Percentiles rank a stretch among this genome's conserved stretches.
Conservation (phyloP, 2,113 vertebrate genomes). For the Thalassoma bifasciatum region DNA sequence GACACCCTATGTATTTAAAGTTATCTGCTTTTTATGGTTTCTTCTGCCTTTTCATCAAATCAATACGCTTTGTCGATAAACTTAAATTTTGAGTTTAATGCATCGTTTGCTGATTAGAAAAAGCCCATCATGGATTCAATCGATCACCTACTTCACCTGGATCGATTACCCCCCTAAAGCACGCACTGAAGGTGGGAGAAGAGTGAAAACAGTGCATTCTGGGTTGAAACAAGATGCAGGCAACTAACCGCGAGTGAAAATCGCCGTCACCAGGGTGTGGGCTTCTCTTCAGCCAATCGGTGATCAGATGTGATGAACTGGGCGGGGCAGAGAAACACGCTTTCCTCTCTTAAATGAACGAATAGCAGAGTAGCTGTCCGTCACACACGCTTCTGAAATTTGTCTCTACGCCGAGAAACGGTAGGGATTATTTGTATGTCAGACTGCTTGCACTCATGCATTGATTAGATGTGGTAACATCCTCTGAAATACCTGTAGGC, state of each 20-base stretch:
- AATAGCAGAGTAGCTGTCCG: background rate
- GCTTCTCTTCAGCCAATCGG: slow-evolving; percentile 83
- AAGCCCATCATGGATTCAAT: slow-evolving; percentile 9
- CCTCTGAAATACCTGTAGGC: background rate
- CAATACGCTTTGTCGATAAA: no score
- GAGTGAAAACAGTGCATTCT: slow-evolving; percentile 87
- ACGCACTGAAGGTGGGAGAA: no score
- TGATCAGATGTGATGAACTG: slow-evolving; percentile 69
- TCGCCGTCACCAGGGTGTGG: slow-evolving; percentile 77
- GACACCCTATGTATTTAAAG: no score
- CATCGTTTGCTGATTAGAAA: background rate
- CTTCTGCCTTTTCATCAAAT: no score
- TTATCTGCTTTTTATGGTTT: no score
- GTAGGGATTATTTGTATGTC: slow-evolving; percentile 20
- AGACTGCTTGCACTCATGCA: no score
- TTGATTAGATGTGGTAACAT: accelerated
- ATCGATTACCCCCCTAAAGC: slow-evolving; percentile 7
- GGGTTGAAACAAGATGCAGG: slow-evolving; percentile 94
- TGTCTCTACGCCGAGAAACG: slow-evolving; percentile 15
- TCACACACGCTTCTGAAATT: background rate
- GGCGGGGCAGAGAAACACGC: slow-evolving; percentile 76
- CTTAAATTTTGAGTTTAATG: no score
- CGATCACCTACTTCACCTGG: slow-evolving; percentile 1
- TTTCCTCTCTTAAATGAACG: slow-evolving; percentile 71
- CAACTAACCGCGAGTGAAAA: slow-evolving; percentile 85